Percentiles rank a stretch among this genome's conserved stretches.
Evolutionary conservation across 2,888 invertebrate genomes (phyloP).

Genomic region (Polylopha cassiicola): DNA sequence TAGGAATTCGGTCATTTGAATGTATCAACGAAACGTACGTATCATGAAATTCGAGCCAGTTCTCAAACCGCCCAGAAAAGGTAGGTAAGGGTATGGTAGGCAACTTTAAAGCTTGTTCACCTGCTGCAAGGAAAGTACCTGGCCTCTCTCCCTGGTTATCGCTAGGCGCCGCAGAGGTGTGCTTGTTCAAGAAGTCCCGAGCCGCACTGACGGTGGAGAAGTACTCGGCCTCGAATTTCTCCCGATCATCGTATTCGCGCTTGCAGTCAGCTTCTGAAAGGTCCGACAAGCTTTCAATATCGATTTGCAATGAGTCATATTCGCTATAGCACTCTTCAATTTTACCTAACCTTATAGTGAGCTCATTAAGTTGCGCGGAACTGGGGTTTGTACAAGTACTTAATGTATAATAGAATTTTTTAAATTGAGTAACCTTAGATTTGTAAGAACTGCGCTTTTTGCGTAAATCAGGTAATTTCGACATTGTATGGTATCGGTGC

Average conservation of each 20-base stretch:
- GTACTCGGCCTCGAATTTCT: conserved; percentile 1
- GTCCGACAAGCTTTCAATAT: conserved; percentile 1
- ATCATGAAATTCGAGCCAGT: conserved; percentile 8
- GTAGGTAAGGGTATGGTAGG: conserved; percentile 21
- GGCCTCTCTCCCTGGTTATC: background rate
- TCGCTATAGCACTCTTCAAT: conserved; percentile 2
- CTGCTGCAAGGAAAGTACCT: conserved; percentile 2
- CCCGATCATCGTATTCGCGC: background rate
- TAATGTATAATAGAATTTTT: background rate
- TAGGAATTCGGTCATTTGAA: background rate
- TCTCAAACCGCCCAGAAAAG: background rate
- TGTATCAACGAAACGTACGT: conserved; percentile 2
- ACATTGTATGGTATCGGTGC: too few species aligned
- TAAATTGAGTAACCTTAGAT: conserved; percentile 3
- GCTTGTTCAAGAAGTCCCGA: background rate
- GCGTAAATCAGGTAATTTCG: background rate
- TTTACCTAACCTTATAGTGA: conserved; percentile 1
- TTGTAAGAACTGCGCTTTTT: conserved; percentile 2
- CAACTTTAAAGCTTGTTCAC: conserved; percentile 14
- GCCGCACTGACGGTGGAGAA: background rate
- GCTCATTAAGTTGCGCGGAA: background rate
- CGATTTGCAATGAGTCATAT: conserved; percentile 2
- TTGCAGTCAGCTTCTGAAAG: conserved; percentile 1
- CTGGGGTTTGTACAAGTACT: conserved; percentile 1
- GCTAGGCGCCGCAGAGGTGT: background rate